phyloP scores from a whole-genome alignment of 2,797 vertebrate genomes.

The Lepus oiostolus region DNA sequence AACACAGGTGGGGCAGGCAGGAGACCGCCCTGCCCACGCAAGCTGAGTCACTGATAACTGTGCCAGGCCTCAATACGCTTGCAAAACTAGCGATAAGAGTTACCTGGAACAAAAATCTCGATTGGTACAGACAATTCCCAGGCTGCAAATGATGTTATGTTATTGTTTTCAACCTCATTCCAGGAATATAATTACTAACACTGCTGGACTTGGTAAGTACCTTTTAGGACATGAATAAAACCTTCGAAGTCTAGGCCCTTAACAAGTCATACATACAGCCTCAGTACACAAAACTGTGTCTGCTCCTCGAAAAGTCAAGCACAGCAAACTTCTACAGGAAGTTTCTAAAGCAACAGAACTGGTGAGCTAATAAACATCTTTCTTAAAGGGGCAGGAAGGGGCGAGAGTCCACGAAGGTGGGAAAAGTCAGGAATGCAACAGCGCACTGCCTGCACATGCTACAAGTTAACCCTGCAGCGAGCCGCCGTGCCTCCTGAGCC shows the following conservation, averaged over 20 bases:
- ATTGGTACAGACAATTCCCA: neutral
- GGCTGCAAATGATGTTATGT: neutral
- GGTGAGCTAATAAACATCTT: neutral
- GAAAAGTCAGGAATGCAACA: neutral
- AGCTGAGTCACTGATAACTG: constrained; percentile 22
- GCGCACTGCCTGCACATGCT: neutral
- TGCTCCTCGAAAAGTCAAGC: constrained; percentile 2
- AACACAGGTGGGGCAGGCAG: neutral
- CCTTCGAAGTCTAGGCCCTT: neutral
- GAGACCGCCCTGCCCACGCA: neutral
- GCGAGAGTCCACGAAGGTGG: neutral
- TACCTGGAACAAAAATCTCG: neutral
- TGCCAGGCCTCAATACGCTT: neutral
- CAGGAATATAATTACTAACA: neutral
- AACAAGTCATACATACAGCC: neutral
- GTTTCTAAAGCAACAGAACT: constrained; percentile 30
- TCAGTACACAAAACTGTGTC: neutral
- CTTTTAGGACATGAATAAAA: neutral
- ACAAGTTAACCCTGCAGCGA: neutral
- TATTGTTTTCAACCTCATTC: neutral
- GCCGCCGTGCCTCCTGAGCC: neutral
- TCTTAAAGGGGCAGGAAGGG: neutral
- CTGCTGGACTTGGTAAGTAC: neutral
- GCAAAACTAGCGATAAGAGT: constrained; percentile 7
- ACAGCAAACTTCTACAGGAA: constrained; percentile 4